A percentile compares a stretch with the other conserved stretches of the same genome.
These are phyloP conservation scores for Stenodema calcarata DNA, from an alignment of 2,888 invertebrate genomes.

Conservation along the genomic window DNA sequence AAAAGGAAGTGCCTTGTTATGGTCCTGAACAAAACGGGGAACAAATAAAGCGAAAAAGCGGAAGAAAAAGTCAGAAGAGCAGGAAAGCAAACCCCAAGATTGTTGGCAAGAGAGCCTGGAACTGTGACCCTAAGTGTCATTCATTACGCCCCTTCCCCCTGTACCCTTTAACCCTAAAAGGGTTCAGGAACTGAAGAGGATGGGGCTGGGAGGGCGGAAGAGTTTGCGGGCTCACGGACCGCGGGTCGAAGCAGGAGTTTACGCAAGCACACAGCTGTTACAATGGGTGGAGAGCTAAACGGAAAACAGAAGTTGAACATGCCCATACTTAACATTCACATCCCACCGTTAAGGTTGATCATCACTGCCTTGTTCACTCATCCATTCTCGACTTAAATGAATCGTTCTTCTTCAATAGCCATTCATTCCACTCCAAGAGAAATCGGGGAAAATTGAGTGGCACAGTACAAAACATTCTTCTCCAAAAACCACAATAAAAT, in stretches of 20 bases:
- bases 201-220: not conserved
- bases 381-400: not conserved
- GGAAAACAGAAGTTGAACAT: not conserved
- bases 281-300: not conserved
- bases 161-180: constrained; percentile 42
- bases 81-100: not conserved
- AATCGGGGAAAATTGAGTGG: too few relatives aligned
- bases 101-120: constrained; percentile 40
- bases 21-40: not conserved
- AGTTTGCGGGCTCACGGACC: not conserved
- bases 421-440: too few relatives aligned
- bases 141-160: constrained; percentile 35
- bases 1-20: not conserved
- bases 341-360: not conserved
- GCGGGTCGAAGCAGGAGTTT: not conserved
- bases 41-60: constrained; percentile 7
- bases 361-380: not conserved
- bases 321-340: not conserved
- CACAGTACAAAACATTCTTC: too few relatives aligned
- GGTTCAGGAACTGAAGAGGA: constrained; percentile 1
- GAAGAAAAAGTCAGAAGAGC: not conserved
- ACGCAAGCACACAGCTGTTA: not conserved
- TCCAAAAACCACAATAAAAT: too few relatives aligned
- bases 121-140: constrained; percentile 30
- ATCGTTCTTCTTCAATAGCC: too few relatives aligned